Evolutionary conservation across 2,113 vertebrate species (phyloP).

Genomic region (Empidonax traillii): DNA sequence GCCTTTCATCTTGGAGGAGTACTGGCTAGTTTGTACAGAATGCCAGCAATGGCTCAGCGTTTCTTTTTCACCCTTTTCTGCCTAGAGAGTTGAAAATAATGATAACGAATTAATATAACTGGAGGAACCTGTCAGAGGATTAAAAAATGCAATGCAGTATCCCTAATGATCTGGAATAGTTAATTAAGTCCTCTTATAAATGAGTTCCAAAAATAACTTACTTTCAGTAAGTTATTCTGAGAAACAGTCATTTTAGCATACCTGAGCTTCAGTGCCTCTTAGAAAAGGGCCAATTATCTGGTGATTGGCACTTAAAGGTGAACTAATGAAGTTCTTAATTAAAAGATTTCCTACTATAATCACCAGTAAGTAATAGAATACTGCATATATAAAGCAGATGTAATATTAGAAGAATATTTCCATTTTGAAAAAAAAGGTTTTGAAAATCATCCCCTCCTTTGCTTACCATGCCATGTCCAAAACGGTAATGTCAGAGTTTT

Average conservation of each 20-base stretch:
- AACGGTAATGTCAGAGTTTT: constrained; percentile 14
- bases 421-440: constrained; percentile 56
- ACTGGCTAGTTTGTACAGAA: not conserved
- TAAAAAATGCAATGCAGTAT: constrained; percentile 51
- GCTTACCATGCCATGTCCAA: constrained; percentile 23
- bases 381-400: constrained; percentile 30
- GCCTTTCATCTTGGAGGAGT: constrained; percentile 20
- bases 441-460: constrained; percentile 35
- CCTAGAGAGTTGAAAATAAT: constrained; percentile 61
- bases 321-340: constrained; percentile 64
- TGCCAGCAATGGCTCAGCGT: constrained; percentile 8
- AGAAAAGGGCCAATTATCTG: constrained; percentile 48
- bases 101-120: constrained; percentile 61
- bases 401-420: constrained; percentile 45
- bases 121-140: constrained; percentile 53
- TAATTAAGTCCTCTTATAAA: constrained; percentile 61
- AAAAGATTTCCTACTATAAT: constrained; percentile 63
- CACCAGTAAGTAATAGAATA: constrained; percentile 37
- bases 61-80: constrained; percentile 52
- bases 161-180: constrained; percentile 53
- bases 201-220: constrained; percentile 62
- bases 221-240: constrained; percentile 55
- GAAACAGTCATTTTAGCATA: constrained; percentile 42
- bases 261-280: constrained; percentile 41
- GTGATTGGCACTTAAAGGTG: constrained; percentile 61